Conservation (phyloP, 2,113 vertebrate genomes). For the Eira barbara region DNA sequence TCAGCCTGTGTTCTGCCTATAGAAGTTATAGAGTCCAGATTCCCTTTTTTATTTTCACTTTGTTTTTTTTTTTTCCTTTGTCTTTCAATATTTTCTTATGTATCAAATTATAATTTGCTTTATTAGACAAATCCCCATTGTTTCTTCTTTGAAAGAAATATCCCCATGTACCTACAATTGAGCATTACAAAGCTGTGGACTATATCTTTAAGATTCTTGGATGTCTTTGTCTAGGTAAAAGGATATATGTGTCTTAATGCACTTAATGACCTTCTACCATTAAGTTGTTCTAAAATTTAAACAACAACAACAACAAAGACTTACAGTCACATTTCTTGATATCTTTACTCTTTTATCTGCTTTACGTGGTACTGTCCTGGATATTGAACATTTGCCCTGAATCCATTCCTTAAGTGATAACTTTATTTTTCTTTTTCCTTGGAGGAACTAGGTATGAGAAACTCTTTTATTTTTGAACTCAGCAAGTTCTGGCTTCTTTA, state of each 20-base stretch:
- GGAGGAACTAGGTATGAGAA: background rate
- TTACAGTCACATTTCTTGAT: background rate
- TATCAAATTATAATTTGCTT: background rate
- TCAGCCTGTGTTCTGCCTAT: background rate
- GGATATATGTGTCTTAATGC: background rate
- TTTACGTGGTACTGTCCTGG: background rate
- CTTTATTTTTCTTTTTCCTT: background rate
- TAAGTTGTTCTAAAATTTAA: background rate
- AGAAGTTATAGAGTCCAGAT: background rate
- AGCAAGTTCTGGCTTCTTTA: background rate
- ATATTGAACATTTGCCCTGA: background rate
- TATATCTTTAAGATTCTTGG: background rate
- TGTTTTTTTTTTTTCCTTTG: background rate
- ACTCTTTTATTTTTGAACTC: background rate
- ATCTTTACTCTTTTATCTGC: background rate
- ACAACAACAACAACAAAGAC: background rate
- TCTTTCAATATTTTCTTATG: background rate
- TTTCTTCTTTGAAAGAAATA: background rate
- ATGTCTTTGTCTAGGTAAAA: background rate
- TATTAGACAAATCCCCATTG: background rate
- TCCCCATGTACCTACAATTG: background rate
- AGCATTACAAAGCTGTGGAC: fast-evolving
- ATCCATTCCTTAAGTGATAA: background rate
- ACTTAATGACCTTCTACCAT: background rate
- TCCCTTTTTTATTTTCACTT: background rate